Evolutionary conservation across 2,113 vertebrate species (phyloP), one percentile per base, ranked within the genome.

Genomic region (Chamaea fasciata): DNA sequence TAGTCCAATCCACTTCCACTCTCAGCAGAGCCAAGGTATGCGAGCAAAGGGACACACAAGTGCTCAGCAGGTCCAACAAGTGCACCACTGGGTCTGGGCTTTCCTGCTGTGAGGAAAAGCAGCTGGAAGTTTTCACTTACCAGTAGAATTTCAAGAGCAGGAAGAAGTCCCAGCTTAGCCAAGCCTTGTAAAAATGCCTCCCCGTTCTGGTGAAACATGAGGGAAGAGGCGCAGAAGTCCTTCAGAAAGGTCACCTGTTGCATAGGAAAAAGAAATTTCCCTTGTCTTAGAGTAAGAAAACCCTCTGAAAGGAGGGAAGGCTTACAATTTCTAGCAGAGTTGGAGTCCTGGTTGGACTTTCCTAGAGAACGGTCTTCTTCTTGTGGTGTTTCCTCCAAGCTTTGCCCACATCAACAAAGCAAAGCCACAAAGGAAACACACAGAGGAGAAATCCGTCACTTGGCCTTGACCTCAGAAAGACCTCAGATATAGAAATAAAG

Each of bases 81-180:
- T 7, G 41, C 3, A 3, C 24, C 35, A 37, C 19, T 7, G 27
- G 27, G 35, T 55, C 21, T 15, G 19, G 2, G 1, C 9, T 71
- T 50, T 30, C 22, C 2, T 7, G 15, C 11, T 49, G 35, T 41
- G 10, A 55, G 28, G 37, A 64, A 42, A 50, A 73, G 30, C n/a
- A 39, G 41, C 11, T 39, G 23, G 3, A 55, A 47, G 30, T 47
- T 47, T 77, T 80, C 77, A 97, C 98, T 91, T 97, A 99, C 99
- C 99, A 99, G 99, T 89, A 99, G 98, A 92, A 99, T 99, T 98
- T 99, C 99, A 78, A 99, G 98, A 89, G 99, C 98, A 76, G 99
- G 99, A 97, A 99, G 98, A 96, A 99, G 99, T 90, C 99, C 99
- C 62, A 99, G 97, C 90, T 99, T 99, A 83, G 99, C 99, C 96